These are phyloP conservation scores for Rynchops niger DNA, from an alignment of 2,113 vertebrate species.

Conservation along the genomic window DNA sequence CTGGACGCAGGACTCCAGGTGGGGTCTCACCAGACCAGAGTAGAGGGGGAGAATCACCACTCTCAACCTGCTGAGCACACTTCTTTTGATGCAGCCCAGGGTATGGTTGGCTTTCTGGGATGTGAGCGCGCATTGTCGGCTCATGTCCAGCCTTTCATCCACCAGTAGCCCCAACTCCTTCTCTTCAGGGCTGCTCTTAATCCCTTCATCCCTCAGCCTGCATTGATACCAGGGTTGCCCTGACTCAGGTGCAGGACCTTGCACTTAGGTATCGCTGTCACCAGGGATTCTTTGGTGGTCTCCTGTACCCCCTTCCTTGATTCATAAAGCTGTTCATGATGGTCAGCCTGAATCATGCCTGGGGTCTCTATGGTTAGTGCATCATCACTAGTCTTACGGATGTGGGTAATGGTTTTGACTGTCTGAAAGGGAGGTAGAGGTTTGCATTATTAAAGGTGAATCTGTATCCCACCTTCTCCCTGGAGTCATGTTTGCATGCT, in stretches of 20 bases:
- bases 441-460: not conserved
- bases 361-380: not conserved
- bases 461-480: not conserved
- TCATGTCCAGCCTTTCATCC: not conserved
- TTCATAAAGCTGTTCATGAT: not conserved
- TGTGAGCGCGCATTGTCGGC: not conserved
- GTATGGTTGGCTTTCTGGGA: not conserved
- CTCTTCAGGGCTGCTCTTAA: not conserved
- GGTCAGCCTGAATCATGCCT: not conserved
- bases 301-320: not conserved
- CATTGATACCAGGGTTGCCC: not conserved
- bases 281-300: not conserved
- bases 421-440: not conserved
- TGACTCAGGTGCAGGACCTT: not conserved
- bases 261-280: not conserved
- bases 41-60: not conserved
- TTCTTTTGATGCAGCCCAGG: not conserved
- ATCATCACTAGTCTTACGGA: not conserved
- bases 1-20: not conserved
- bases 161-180: not conserved
- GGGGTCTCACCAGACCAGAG: not conserved
- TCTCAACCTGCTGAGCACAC: not conserved
- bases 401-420: not conserved
- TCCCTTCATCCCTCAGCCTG: not conserved
- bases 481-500: not conserved